A percentile compares a stretch with the other conserved stretches of the same genome.
These are phyloP conservation scores for Chironomus tepperi DNA, from an alignment of 1,140 invertebrate species.

Conservation along the genomic window DNA sequence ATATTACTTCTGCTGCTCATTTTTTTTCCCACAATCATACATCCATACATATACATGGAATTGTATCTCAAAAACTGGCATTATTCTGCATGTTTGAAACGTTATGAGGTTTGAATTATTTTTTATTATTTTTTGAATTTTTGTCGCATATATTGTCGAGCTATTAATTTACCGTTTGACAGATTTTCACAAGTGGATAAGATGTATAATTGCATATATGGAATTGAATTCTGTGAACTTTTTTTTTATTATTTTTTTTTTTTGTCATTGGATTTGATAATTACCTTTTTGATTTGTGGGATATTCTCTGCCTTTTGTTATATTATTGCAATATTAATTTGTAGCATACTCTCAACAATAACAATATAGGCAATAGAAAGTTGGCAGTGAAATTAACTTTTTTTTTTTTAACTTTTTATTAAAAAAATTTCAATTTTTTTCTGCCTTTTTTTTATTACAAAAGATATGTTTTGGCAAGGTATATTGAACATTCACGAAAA, in stretches of 20 bases:
- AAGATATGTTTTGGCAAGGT: background rate
- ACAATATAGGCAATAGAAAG: background rate
- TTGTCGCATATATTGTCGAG: background rate
- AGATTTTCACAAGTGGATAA: conserved; percentile 16
- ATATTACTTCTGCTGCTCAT: too few species aligned
- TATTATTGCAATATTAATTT: background rate
- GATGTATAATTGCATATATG: background rate
- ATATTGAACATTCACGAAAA: background rate
- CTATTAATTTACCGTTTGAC: conserved; percentile 10
- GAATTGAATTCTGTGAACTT: background rate
- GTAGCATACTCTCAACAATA: background rate
- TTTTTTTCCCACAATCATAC: background rate
- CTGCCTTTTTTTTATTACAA: background rate
- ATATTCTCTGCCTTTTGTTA: background rate
- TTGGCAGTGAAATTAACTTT: background rate
- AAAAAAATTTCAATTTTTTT: conserved; percentile 5
- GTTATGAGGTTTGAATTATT: background rate
- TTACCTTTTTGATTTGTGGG: background rate
- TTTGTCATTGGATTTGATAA: background rate
- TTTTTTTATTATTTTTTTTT: background rate
- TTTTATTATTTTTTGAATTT: background rate
- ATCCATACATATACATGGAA: too few species aligned
- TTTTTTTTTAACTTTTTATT: background rate
- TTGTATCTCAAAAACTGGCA: too few species aligned
- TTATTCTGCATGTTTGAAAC: too few species aligned